Conservation (phyloP, 1,140 invertebrate species). For the Leptinotarsa defecta region DNA sequence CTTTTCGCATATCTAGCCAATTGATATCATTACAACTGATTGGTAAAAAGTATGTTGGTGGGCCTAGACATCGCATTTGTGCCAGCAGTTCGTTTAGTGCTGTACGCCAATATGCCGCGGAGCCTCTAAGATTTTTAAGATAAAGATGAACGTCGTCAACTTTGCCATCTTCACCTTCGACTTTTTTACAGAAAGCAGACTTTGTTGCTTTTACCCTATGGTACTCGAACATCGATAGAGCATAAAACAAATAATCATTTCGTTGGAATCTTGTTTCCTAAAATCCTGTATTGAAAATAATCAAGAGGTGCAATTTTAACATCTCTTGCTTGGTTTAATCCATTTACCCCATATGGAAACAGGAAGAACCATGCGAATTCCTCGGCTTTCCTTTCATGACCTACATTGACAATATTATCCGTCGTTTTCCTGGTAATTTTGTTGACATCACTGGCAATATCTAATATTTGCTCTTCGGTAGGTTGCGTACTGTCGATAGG, state of each 20-base stretch:
- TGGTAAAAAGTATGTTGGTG: neutral
- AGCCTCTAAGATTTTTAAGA: conserved; percentile 1
- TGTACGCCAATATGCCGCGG: neutral
- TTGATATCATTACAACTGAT: neutral
- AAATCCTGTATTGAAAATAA: neutral
- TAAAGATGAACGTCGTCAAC: neutral
- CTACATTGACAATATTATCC: neutral
- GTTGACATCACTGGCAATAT: neutral
- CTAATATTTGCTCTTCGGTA: neutral
- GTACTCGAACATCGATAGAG: neutral
- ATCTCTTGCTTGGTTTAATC: neutral
- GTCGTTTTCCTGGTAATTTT: neutral
- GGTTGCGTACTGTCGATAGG: neutral
- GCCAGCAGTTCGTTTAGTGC: neutral
- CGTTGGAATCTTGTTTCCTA: neutral
- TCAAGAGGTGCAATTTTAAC: neutral
- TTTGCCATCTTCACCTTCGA: neutral
- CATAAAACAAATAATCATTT: neutral
- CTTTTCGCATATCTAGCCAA: too few relatives aligned
- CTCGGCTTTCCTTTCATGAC: neutral
- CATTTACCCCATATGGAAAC: neutral
- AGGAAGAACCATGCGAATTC: neutral
- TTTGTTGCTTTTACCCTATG: neutral
- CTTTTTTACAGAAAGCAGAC: too few relatives aligned
- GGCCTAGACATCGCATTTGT: neutral